Percentiles rank a stretch among this genome's conserved stretches.
phyloP scores from a whole-genome alignment of 1,140 invertebrate species.

The Ceratina calcarata region DNA sequence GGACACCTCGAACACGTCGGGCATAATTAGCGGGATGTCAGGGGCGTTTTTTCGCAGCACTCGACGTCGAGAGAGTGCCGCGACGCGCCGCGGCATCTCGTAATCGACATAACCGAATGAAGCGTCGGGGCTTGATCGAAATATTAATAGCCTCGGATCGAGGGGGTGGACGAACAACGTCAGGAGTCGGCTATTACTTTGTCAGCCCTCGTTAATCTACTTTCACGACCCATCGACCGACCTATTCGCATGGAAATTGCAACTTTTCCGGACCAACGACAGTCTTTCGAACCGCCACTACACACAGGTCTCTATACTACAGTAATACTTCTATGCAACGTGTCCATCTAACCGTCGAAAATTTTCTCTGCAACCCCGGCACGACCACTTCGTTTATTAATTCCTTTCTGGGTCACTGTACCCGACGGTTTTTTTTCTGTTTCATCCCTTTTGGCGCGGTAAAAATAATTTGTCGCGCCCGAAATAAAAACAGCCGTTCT shows the following conservation, averaged over 20 bases:
- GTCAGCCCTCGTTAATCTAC: slow-evolving; percentile 61
- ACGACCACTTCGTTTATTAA: neutral
- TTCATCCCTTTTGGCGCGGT: no score
- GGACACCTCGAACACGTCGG: neutral
- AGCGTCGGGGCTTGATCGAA: slow-evolving; percentile 54
- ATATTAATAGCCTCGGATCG: slow-evolving; percentile 59
- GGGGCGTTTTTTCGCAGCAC: neutral
- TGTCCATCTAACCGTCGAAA: slow-evolving; percentile 15
- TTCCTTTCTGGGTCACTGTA: slow-evolving; percentile 34
- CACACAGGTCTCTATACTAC: no score
- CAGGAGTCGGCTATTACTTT: slow-evolving; percentile 58
- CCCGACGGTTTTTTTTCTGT: neutral
- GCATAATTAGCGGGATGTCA: neutral
- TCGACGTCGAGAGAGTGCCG: neutral
- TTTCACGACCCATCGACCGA: slow-evolving; percentile 61
- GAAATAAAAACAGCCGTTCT: neutral
- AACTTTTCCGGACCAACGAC: slow-evolving; percentile 56
- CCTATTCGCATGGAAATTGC: slow-evolving; percentile 62
- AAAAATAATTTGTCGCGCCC: neutral
- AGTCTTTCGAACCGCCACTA: slow-evolving; percentile 52
- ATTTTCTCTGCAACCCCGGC: neutral
- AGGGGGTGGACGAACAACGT: slow-evolving; percentile 51
- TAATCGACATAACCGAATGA: slow-evolving; percentile 56
- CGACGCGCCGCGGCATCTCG: neutral
- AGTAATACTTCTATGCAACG: neutral